Evolutionary conservation across 2,113 vertebrate genomes (phyloP), one percentile per base, ranked within the genome.

Genomic region (Orthonyx spaldingii): DNA sequence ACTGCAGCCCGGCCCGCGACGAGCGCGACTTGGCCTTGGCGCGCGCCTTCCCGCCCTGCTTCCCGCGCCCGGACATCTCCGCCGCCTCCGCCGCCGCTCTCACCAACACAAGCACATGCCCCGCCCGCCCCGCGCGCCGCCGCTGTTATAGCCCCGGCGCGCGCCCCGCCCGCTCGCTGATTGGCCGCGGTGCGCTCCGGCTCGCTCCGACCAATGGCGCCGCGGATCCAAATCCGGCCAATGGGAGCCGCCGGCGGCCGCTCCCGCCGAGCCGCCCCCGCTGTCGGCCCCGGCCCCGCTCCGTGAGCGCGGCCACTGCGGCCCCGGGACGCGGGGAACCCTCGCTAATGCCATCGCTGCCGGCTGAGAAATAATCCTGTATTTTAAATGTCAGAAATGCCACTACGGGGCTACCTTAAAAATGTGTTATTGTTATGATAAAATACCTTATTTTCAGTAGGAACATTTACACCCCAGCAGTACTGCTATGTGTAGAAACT

Each of bases 21-120:
- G 98, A 98, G 0, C 98, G 97, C 2, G 98, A 97, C 41, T 98
- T 98, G 0, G 98, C 98, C 13, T 98, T 98, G 0, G 98, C 98
- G 7, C 92, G 92, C 83, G 92, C 92, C 92, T 94, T 94, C 21
- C 92, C 92, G 65, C 92, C 93, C 37, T 90, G 88, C 50, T 90
- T 90, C 3, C 88, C 88, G 5, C 88, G 71, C 0, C 98, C 98
- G 2, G 98, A 99, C 92, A 98, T 98, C 2, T 95, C 97, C 2
- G 97, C 97, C 8, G 72, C 7, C n/a, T 9, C 97, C 94, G 3
- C 97, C 5, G 0, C 30, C 14, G 0, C 42, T 1, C 2, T 0
- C 1, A 1, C 4, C 0, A 2, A 52, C 15, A 18, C 2, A 0
- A 13, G 4, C 21, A 5, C 65, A 3, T 18, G 15, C 0, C 0